phyloP scores from a whole-genome alignment of 1,140 invertebrate genomes.

The Drosophila bocki region DNA sequence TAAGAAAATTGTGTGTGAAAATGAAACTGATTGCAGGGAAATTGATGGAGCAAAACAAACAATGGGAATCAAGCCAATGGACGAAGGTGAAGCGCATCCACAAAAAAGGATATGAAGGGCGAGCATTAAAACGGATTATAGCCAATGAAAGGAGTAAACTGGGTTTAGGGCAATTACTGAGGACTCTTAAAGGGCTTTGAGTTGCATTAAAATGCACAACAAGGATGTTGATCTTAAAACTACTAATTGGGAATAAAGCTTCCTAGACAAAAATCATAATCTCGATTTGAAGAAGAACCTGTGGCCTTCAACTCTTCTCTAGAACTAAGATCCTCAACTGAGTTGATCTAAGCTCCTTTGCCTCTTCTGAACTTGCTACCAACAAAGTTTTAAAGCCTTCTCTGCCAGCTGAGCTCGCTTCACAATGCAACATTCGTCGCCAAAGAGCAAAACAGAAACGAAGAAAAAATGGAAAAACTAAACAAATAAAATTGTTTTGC shows the following conservation, averaged over 20 bases:
- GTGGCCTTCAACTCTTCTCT: background rate
- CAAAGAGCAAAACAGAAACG: constrained; percentile 36
- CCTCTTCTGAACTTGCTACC: background rate
- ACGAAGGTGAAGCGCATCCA: constrained; percentile 6
- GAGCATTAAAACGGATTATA: constrained; percentile 34
- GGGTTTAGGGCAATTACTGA: constrained; percentile 1
- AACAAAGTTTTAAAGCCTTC: constrained; percentile 12
- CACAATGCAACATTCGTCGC: constrained; percentile 40
- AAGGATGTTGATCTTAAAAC: background rate
- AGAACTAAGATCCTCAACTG: no score
- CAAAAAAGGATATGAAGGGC: constrained; percentile 8
- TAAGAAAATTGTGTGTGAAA: constrained; percentile 77
- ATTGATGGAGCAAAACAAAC: constrained; percentile 53
- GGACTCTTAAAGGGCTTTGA: background rate
- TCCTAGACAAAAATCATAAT: background rate
- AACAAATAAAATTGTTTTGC: constrained; percentile 81
- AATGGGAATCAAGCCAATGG: constrained; percentile 17
- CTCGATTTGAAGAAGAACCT: background rate
- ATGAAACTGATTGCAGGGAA: constrained; percentile 73
- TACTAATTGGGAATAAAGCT: background rate
- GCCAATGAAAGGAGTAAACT: constrained; percentile 12
- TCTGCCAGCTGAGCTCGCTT: background rate
- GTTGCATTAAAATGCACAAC: background rate
- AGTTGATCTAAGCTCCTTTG: background rate
- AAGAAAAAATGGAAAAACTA: constrained; percentile 49